Evolutionary conservation across 2,888 invertebrate species (phyloP).

Genomic region (Neelides folsomi): DNA sequence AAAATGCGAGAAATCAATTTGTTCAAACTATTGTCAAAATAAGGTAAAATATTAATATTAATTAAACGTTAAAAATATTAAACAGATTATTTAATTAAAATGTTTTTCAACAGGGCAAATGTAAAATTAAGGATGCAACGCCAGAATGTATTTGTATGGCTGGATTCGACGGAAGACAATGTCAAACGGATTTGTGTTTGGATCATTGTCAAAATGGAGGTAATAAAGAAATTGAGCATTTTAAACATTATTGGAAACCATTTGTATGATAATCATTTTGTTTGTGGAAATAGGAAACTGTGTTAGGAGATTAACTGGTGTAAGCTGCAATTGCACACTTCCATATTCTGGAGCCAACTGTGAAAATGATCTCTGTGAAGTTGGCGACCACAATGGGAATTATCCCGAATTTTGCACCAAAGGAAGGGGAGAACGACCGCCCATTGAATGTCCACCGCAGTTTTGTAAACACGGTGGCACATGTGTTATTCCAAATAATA

Average conservation of each 20-base stretch:
- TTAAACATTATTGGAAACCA: background rate
- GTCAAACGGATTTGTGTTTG: slow-evolving; percentile 48
- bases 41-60: slow-evolving; percentile 32
- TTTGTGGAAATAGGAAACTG: slow-evolving; percentile 11
- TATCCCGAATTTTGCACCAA: slow-evolving; percentile 16
- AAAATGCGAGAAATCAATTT: slow-evolving; percentile 42
- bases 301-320: slow-evolving; percentile 7
- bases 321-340: slow-evolving; percentile 40
- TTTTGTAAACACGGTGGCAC: slow-evolving; percentile 46
- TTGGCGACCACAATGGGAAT: slow-evolving; percentile 31
- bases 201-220: slow-evolving; percentile 50
- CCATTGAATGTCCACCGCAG: slow-evolving; percentile 36
- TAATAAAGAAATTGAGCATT: slow-evolving; percentile 21
- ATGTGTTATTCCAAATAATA: slow-evolving; percentile 38
- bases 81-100: background rate
- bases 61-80: background rate
- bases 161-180: slow-evolving; percentile 46
- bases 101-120: slow-evolving; percentile 37
- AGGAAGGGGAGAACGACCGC: slow-evolving; percentile 11
- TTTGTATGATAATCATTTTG: background rate
- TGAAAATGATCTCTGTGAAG: slow-evolving; percentile 44
- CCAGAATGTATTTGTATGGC: slow-evolving; percentile 42
- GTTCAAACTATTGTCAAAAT: slow-evolving; percentile 38
- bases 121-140: slow-evolving; percentile 36
- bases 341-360: slow-evolving; percentile 42